Evolutionary conservation across 37 sponge, comb jelly and placozoan species (phyloP), one percentile per base, ranked within the genome.

Genomic region (Axinella damicornis): DNA sequence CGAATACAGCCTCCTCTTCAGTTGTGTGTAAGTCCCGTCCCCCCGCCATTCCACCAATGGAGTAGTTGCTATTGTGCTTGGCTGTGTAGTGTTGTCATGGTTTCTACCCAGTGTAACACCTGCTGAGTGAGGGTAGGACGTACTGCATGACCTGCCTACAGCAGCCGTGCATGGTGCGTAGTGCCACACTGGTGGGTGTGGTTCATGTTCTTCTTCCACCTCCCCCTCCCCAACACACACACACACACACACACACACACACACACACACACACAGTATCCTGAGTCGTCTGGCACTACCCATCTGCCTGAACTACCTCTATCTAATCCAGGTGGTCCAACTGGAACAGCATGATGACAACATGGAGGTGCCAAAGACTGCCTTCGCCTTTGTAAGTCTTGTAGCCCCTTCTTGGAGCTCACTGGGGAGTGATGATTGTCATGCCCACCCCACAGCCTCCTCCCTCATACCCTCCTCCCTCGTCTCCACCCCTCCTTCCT

Each of bases 251-350:
- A 2, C 63, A 13, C 63, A 46, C 46, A 46, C 46, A 46, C 46
- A 46, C 46, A 46, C 46, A 46, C 46, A 46, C 46, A 46, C 46
- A 46, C 46, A 9, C 78, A 94, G 94, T 66, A n/a, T 98, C 15
- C 88, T 98, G 62, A 92, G 91, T 73, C 89, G 98, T 24, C 85
- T 98, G 40, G 93, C 96, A n/a, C 87, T 95, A 2, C 98, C 98
- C 18, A 91, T 98, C 33, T 98, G 96, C 61, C 90, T 98, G 59
- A 98, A 98, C 78, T 98, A 96, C 76, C 84, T 98, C 65, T 93
- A 92, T 60, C 63, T 98, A 57, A 90, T 95, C n/a, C 83, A 95
- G 28, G 87, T 89, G 38, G 86, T 93, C 28, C 65, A 69, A 20
- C 73, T 93, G 38, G 68, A 77, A 1, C 69, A 80, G 17, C 55